These are phyloP conservation scores for Scaptomyza tumidula DNA, from an alignment of 2,888 invertebrate genomes.

Conservation along the genomic window DNA sequence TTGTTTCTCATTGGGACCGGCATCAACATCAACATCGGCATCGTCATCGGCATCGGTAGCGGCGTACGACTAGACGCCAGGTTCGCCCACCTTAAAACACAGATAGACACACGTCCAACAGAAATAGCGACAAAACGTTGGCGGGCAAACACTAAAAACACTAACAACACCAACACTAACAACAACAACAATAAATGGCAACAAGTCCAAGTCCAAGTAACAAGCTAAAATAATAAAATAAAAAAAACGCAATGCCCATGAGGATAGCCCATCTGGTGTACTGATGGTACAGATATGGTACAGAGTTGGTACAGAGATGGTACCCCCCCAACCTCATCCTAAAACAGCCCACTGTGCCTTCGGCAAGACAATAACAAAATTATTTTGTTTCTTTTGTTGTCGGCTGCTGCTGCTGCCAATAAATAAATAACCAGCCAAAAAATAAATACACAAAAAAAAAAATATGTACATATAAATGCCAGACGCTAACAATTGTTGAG, in stretches of 20 bases:
- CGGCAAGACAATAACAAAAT: constrained; percentile 1
- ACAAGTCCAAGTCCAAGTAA: constrained; percentile 71
- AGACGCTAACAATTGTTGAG: constrained; percentile 58
- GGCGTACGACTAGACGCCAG: constrained; percentile 52
- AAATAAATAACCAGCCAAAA: constrained; percentile 36
- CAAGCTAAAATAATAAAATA: not conserved
- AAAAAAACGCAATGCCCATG: constrained; percentile 31
- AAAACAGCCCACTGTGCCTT: not conserved
- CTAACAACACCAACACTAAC: not conserved
- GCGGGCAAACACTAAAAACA: constrained; percentile 36
- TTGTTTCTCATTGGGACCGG: constrained; percentile 32
- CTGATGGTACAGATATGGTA: not conserved
- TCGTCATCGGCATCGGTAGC: constrained; percentile 18
- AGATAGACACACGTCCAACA: constrained; percentile 38
- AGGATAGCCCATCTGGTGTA: constrained; percentile 35
- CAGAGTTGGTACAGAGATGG: not conserved
- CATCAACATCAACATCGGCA: constrained; percentile 18
- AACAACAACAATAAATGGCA: constrained; percentile 25
- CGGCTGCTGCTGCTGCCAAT: constrained; percentile 33
- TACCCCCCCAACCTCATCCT: not conserved
- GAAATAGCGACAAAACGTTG: constrained; percentile 51
- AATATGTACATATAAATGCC: constrained; percentile 45
- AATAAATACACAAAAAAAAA: constrained; percentile 23
- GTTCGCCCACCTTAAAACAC: constrained; percentile 73
- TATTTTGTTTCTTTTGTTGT: not conserved